Base-by-base conservation (phyloP, 1,140 invertebrate genomes). In the Drosophila nannoptera region DNA sequence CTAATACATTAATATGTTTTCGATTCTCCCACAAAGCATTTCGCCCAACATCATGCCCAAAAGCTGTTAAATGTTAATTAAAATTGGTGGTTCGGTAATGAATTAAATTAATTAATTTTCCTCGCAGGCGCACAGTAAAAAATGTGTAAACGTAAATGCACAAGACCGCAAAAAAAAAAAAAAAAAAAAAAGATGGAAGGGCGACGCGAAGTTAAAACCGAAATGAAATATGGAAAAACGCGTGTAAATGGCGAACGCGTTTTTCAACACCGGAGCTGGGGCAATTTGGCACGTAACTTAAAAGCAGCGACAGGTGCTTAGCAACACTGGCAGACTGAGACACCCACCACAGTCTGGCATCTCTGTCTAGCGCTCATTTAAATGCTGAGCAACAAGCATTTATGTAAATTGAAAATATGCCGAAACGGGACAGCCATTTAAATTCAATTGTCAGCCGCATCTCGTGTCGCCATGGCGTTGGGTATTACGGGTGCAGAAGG, bases 401-500 rank as follows among this genome's bases (percentile, higher is more conserved):
- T 86, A 84, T 81, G 81, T 84, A 84, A 86, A 84, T 84, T 86
- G 81, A 77, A 84, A 86, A 84, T 84, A 77, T 87, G 82, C 74
- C 74, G 76, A 46, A 46, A 68, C 38, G 62, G 70, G 59, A 61
- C 65, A 70, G 53, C 72, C 77, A 86, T 86, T 86, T 86, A 84
- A 84, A 84, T 84, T 84, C 81, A 84, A 84, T 84, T 84, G 81
- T 86, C 73, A 75, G 49, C 68, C 60, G 45, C 61, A 53, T 36
- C 64, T 63, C 42, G 52, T 61, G 61, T 40, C 45, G 62, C 62
- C 38, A 56, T 71, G 62, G 35, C 77, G 75, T 78, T 82, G 70
- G 54, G 62, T 32, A 54, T 52, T 42, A 58, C 22, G 50, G 60
- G 49, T 35, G 31, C 7, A 55, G 36, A 8, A 42, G 8, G 42